Percentiles rank a stretch among this genome's conserved stretches.
These are phyloP conservation scores for Sebastes fasciatus DNA, from an alignment of 2,113 vertebrate genomes.

Conservation along the genomic window DNA sequence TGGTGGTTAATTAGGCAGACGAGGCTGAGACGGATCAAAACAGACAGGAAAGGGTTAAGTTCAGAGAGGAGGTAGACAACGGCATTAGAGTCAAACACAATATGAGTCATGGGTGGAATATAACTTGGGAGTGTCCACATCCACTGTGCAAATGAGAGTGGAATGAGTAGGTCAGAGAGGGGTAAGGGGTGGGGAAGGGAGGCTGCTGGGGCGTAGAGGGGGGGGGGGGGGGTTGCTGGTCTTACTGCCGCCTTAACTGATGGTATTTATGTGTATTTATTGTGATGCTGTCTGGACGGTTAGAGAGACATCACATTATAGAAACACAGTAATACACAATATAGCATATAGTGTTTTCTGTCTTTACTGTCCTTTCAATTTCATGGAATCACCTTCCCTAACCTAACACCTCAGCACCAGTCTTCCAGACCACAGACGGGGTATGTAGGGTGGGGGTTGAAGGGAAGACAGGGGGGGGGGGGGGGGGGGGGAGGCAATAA, in stretches of 20 bases:
- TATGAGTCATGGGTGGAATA: conserved; percentile 51
- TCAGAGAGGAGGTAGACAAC: conserved; percentile 45
- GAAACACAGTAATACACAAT: neutral
- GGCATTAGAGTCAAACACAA: conserved; percentile 49
- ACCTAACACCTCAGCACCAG: conserved; percentile 72
- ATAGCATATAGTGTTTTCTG: neutral
- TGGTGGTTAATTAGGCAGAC: conserved; percentile 69
- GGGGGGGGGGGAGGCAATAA: conserved; percentile 66
- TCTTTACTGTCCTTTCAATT: conserved; percentile 39
- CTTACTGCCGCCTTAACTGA: conserved; percentile 31
- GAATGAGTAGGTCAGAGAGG: conserved; percentile 61
- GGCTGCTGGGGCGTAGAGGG: neutral
- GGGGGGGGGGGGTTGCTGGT: neutral
- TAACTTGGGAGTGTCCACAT: conserved; percentile 44
- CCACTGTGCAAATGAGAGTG: conserved; percentile 63
- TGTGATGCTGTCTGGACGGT: conserved; percentile 4
- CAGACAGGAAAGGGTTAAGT: conserved; percentile 58
- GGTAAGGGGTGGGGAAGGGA: conserved; percentile 17
- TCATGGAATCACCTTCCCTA: conserved; percentile 62
- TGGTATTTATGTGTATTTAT: conserved; percentile 39
- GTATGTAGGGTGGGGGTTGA: conserved; percentile 14
- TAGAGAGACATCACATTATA: conserved; percentile 2
- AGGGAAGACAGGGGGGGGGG: neutral
- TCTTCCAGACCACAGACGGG: conserved; percentile 49
- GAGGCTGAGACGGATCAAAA: conserved; percentile 34